These are phyloP conservation scores for Platysternon megacephalum DNA, from an alignment of 2,113 vertebrate genomes.

Conservation along the genomic window DNA sequence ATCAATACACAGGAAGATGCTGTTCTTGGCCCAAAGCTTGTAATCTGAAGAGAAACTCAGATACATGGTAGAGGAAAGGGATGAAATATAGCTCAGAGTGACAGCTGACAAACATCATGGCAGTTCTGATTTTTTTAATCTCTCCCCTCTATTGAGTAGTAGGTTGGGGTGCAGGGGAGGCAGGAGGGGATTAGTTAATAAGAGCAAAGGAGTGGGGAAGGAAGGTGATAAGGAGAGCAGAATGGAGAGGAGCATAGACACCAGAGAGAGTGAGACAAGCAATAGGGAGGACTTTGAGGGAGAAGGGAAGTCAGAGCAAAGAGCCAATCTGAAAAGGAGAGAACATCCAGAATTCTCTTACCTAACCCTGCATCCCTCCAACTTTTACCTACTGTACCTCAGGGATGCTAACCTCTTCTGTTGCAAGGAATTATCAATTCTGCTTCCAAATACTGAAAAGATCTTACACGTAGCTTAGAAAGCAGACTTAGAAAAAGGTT, in stretches of 20 bases:
- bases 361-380: neutral
- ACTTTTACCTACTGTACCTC: neutral
- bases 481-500: neutral
- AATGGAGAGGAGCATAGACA: neutral
- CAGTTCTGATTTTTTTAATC: neutral
- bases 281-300: neutral
- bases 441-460: neutral
- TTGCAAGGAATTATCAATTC: neutral
- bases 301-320: slow-evolving; percentile 1
- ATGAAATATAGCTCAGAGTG: neutral
- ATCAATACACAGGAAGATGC: neutral
- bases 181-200: neutral
- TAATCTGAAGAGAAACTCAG: neutral
- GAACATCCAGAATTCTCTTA: neutral
- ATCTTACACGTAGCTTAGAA: neutral
- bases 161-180: neutral
- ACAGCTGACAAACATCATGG: neutral
- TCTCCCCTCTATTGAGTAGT: neutral
- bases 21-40: neutral
- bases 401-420: neutral
- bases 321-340: neutral
- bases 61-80: neutral
- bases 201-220: neutral
- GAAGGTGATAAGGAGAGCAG: neutral
- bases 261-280: neutral